Conservation (phyloP, 1,140 invertebrate species). For the Xylocopa sonorina region DNA sequence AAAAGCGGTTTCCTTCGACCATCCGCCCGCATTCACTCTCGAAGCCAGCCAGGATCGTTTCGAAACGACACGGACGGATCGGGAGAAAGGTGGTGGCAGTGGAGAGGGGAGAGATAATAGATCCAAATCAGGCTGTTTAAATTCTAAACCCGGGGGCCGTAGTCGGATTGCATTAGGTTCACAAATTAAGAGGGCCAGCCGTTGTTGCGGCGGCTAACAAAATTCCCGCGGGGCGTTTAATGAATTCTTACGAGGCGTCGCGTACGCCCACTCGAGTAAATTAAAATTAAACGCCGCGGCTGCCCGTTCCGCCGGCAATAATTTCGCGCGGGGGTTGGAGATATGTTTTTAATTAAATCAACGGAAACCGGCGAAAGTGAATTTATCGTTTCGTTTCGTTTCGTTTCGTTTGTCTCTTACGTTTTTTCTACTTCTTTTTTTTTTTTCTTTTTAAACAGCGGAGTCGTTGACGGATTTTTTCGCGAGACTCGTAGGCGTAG, state of each 20-base stretch:
- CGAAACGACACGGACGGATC: neutral
- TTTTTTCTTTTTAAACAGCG: too few relatives aligned
- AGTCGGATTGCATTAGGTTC: constrained; percentile 39
- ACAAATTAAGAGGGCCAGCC: constrained; percentile 13
- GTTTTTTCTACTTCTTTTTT: too few relatives aligned
- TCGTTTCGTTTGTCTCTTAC: too few relatives aligned
- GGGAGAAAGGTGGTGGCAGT: too few relatives aligned
- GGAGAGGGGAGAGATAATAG: neutral
- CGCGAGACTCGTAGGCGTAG: too few relatives aligned
- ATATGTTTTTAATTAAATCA: too few relatives aligned
- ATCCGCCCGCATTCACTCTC: neutral
- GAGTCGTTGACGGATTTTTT: neutral
- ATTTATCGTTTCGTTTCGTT: neutral
- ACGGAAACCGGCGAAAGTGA: too few relatives aligned
- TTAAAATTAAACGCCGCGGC: constrained; percentile 29
- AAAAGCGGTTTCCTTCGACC: constrained; percentile 33
- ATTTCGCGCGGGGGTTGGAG: too few relatives aligned
- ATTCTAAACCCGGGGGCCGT: constrained; percentile 9
- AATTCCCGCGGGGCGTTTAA: constrained; percentile 37
- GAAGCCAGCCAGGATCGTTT: neutral
- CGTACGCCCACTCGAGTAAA: neutral
- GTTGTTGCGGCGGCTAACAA: neutral
- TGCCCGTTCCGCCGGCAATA: neutral
- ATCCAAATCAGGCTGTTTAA: constrained; percentile 29
- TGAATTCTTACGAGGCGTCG: constrained; percentile 20